Percentiles rank a stretch among this genome's conserved stretches.
These are phyloP conservation scores for Nothura maculosa DNA, from an alignment of 2,797 vertebrate genomes.

Conservation along the genomic window DNA sequence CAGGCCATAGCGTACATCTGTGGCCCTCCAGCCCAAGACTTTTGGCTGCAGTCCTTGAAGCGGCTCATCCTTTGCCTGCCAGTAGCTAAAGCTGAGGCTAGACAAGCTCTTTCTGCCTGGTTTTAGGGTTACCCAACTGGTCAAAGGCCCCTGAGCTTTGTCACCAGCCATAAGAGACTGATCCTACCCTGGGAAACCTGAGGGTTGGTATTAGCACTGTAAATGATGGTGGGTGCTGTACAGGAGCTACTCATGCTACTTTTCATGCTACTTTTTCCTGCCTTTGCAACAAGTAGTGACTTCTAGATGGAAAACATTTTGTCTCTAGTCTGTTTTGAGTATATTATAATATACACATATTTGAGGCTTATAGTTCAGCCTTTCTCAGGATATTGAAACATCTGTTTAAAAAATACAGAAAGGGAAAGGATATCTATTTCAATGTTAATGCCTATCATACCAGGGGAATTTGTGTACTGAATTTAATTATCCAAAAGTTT, in stretches of 20 bases:
- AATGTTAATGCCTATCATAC: conserved; percentile 34
- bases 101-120: neutral
- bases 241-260: neutral
- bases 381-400: conserved; percentile 62
- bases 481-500: neutral
- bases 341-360: neutral
- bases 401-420: conserved; percentile 23
- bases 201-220: neutral
- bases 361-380: conserved; percentile 33
- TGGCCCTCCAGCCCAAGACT: neutral
- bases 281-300: neutral
- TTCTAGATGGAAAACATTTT: conserved; percentile 27
- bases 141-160: fast-evolving
- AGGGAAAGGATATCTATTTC: neutral
- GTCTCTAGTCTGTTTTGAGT: conserved; percentile 5
- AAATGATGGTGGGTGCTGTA: neutral
- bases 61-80: neutral
- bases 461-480: neutral
- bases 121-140: neutral
- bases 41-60: neutral
- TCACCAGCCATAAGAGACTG: fast-evolving
- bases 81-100: neutral
- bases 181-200: neutral
- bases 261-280: neutral
- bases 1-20: neutral